Base-by-base conservation (phyloP, 2,113 vertebrate species). In the Onychorhynchus coronatus region DNA sequence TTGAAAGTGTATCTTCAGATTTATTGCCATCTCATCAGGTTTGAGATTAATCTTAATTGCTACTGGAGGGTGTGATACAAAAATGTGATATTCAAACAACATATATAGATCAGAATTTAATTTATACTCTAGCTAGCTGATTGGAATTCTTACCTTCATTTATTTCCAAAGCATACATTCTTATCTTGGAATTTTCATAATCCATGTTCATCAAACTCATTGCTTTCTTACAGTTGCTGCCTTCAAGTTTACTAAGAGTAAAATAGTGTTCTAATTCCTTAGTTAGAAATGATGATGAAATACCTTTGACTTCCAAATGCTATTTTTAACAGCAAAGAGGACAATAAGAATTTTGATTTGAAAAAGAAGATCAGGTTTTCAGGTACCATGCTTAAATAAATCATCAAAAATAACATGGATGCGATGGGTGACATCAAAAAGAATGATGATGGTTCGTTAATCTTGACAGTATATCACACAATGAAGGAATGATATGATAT, bases 321-420 rank as follows among this genome's bases (percentile, higher is more conserved):
- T 6, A 66, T 81, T 55, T 90, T 89, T 59, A 79, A 42, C 25
- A 89, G 7, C 28, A 63, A 74, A 49, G 11, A 70, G 12, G 35
- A 33, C 46, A 82, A 56, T 68, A 83, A 59, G 65, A 76, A 58
- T 39, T 91, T 93, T 56, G 41, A 31, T 14, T 53, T 25, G 5
- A 5, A 19, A 67, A 46, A 72, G 59, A 67, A 37, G 1, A 74
- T 21, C 11, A n/a, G 3, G 3, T 74, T 90, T 95, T 92, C 30
- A 80, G 25, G 8, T 90, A 37, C 4, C 1, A 0, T 42, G 9
- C 44, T 84, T 95, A 91, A 93, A 95, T 96, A 94, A 96, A 91
- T 81, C 42, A 96, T 93, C 79, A 95, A 93, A 95, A 91, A 78
- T 74, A 71, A 68, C 90, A 67, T 74, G 15, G 37, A 82, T 24